phyloP scores from a whole-genome alignment of 2,113 vertebrate species.

The Clinocottus analis region DNA sequence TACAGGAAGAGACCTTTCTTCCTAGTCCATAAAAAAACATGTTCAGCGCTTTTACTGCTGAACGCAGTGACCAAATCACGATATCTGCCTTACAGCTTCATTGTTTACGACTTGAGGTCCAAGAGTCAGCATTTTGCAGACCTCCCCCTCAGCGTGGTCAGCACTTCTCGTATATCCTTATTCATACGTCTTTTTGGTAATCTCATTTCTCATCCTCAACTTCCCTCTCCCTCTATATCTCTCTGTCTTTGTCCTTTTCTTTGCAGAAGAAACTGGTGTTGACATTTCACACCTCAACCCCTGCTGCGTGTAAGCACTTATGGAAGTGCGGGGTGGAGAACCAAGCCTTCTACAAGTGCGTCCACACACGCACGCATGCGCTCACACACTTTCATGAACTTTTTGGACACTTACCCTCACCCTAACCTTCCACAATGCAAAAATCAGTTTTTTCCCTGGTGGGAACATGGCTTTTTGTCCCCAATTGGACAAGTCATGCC shows the following conservation, averaged over 20 bases:
- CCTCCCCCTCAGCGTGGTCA: slow-evolving; percentile 66
- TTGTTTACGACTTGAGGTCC: slow-evolving; percentile 48
- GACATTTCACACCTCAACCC: slow-evolving; percentile 97
- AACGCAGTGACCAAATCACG: slow-evolving; percentile 32
- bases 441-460: neutral
- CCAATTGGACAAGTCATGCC: neutral
- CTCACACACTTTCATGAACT: neutral
- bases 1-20: slow-evolving; percentile 47
- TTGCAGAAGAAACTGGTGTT: slow-evolving; percentile 94
- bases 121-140: slow-evolving; percentile 77
- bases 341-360: slow-evolving; percentile 99
- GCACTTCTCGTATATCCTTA: slow-evolving; percentile 57
- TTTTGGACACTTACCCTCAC: neutral
- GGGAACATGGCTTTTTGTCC: neutral
- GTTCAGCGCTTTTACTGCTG: slow-evolving; percentile 49
- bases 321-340: slow-evolving; percentile 99
- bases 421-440: neutral
- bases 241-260: slow-evolving; percentile 68
- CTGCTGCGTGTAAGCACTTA: slow-evolving; percentile 98
- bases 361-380: slow-evolving; percentile 33
- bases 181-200: slow-evolving; percentile 29
- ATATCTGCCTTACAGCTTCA: slow-evolving; percentile 48
- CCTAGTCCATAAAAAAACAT: slow-evolving; percentile 34
- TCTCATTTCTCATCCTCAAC: slow-evolving; percentile 18
- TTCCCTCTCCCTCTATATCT: slow-evolving; percentile 37